These are phyloP conservation scores for Cacatua alba DNA, from an alignment of 2,113 vertebrate genomes.

Conservation along the genomic window DNA sequence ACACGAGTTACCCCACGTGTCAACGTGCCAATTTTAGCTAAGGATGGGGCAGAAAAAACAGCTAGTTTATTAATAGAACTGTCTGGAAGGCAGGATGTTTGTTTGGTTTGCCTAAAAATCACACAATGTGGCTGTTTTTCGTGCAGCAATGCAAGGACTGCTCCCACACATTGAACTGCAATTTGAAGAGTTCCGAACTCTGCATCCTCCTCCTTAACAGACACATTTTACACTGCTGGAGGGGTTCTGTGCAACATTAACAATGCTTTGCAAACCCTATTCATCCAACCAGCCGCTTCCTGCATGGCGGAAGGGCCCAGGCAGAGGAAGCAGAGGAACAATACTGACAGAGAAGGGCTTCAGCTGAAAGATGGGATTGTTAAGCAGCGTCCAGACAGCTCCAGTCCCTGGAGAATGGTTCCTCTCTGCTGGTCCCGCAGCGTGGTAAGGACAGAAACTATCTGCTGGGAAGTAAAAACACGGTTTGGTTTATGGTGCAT, in stretches of 20 bases:
- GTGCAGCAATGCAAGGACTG: background rate
- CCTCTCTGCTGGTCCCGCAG: background rate
- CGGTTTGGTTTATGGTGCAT: background rate
- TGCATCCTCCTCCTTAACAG: background rate
- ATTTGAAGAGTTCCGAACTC: background rate
- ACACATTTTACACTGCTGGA: background rate
- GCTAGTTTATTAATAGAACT: slow-evolving; percentile 34
- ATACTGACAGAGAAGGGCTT: background rate
- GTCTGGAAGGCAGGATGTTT: slow-evolving; percentile 53
- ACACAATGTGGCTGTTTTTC: background rate
- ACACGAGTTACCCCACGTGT: background rate
- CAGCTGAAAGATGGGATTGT: slow-evolving; percentile 9
- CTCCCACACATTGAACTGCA: background rate
- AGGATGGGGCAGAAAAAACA: background rate
- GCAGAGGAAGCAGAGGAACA: background rate
- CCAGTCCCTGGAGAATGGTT: background rate
- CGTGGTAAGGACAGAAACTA: background rate
- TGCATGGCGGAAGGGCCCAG: accelerated
- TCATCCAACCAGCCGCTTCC: background rate
- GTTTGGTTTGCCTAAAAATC: background rate
- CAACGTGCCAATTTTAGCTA: background rate
- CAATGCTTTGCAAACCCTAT: background rate
- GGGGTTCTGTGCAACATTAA: background rate
- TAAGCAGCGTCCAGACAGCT: slow-evolving; percentile 2
- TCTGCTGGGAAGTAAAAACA: slow-evolving; percentile 2